Evolutionary conservation across 2,888 invertebrate genomes (phyloP), one percentile per base, ranked within the genome.

Genomic region (Xestia c-nigrum): DNA sequence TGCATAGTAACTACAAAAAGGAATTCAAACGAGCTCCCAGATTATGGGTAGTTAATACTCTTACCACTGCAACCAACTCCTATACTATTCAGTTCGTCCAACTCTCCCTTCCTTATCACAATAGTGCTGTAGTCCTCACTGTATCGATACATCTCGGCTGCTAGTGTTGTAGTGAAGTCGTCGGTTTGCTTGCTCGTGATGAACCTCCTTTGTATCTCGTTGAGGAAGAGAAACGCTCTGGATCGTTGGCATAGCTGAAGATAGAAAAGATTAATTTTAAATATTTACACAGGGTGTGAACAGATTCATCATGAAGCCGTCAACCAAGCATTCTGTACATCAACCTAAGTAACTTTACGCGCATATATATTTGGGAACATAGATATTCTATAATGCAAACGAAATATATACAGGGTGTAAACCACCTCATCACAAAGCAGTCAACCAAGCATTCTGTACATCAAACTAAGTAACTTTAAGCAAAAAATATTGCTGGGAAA

Each of bases 51-150:
- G 0, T 1, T n/a, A 21, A 14, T 16, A 57, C 10, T 66, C 95
- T 95, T 94, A 99, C 99, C 99, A 90, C 99, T 99, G 96, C 99
- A 99, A 93, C 98, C 98, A 31, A 99, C 99, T 97, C 99, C 98
- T 87, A 99, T 99, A 89, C 98, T 98, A 93, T 99, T 99, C 14
- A 99, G 94, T 94, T 99, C 99, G 91, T 99, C 99, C 71, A 99
- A 96, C 92, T 99, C 99, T 9, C 98, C 98, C 91, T 98, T 98
- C 38, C 98, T 98, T 92, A 98, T 97, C 0, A 98, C 97, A 86
- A 99, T 97, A 21, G 98, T 98, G 90, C 98, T 99, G 79, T 98
- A 97, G 89, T 99, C 98, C 88, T 99, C 98, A 73, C 98, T 98
- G 92, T 98, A 99, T 90, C 98, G 98, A 93, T 98, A 98, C 99